Base-by-base conservation (phyloP, 2,888 invertebrate species). In the Caenorhabditis sp. region DNA sequence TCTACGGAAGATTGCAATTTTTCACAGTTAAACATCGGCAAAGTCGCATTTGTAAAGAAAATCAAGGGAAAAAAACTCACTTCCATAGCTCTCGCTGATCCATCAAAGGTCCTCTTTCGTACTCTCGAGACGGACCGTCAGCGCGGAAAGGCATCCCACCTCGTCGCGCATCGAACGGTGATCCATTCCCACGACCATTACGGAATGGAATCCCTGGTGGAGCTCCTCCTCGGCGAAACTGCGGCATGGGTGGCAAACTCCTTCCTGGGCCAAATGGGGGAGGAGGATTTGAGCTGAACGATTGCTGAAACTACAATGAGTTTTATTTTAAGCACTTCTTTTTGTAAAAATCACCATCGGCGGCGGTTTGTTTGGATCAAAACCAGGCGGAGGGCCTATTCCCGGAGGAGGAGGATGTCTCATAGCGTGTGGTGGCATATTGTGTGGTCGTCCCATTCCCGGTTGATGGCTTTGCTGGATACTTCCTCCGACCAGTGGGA, bases 331-430 rank as follows among this genome's bases (percentile, higher is more conserved):
- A n/a, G n/a, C n/a, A n/a, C n/a, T n/a, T n/a, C n/a, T n/a, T n/a
- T n/a, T n/a, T n/a, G n/a, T n/a, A n/a, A n/a, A n/a, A n/a, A 37
- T 28, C 51, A 62, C 62, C 77, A 67, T 76, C 44, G 79, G 79
- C 18, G 79, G 79, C n/a, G 79, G 80, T 32, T 80, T 80, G 26
- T 80, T 60, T 3, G 80, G 72, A 74, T 80, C 65, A n/a, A 80
- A 80, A 11, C 50, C 53, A 2, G 58, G 55, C 4, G 80, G 74
- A 15, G 80, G n/a, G n/a, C n/a, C 69, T 5, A 69, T 47, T 0
- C 53, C 53, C 1, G 22, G 15, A 9, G 55, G 69, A 18, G 50
- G 55, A 11, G 77, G 77, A 28, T 51, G 53, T 15, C 68, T 47
- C 1, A 77, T 20, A 13, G 61, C 64, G 1, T 50, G 68, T 13